phyloP scores from a whole-genome alignment of 2,797 vertebrate genomes.

The Anomalospiza imberbis region DNA sequence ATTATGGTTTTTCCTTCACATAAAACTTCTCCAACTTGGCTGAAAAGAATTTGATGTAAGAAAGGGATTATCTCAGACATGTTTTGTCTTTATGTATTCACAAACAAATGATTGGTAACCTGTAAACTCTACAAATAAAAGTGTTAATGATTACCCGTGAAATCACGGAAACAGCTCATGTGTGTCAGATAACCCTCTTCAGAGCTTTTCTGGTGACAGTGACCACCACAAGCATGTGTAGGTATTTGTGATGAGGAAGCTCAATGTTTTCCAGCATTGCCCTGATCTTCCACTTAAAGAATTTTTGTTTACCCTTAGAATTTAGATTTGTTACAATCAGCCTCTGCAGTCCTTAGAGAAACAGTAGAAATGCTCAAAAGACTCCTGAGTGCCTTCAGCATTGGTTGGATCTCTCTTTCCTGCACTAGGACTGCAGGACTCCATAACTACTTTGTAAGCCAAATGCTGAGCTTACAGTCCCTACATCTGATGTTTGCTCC shows the following conservation, averaged over 20 bases:
- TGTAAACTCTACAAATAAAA: background rate
- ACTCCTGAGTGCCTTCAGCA: background rate
- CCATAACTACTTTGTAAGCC: conserved; percentile 12
- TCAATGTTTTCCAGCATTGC: background rate
- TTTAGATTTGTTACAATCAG: conserved; percentile 44
- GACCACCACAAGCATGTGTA: background rate
- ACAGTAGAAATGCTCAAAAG: background rate
- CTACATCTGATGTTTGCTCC: conserved; percentile 17
- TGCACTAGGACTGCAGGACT: background rate
- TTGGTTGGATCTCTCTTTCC: background rate
- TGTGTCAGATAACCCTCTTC: background rate
- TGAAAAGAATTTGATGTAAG: background rate
- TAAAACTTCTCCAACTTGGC: background rate
- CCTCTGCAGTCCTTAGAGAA: background rate
- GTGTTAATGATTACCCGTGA: background rate
- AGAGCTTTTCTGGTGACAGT: background rate
- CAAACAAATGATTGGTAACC: background rate
- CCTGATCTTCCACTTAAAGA: background rate
- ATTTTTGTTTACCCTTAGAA: background rate
- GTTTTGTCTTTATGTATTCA: background rate
- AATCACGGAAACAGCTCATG: background rate
- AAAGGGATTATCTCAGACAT: background rate
- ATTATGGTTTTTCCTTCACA: background rate
- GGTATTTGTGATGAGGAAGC: background rate
- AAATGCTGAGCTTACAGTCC: conserved; percentile 37